Base-by-base conservation (phyloP, 2,888 invertebrate genomes). In the Aspidiotus rigidus region DNA sequence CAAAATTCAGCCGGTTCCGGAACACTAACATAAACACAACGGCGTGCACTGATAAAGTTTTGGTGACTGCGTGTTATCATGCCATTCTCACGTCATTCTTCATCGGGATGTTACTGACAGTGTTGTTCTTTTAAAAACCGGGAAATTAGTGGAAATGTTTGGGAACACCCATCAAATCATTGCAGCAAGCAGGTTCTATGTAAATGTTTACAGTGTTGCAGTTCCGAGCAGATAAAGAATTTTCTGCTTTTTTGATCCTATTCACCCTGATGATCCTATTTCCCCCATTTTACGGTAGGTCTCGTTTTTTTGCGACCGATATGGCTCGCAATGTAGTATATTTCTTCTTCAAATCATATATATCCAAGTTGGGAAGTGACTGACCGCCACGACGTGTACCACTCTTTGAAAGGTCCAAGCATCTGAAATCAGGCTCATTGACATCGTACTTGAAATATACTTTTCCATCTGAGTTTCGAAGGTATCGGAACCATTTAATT, bases 201-300 rank as follows among this genome's bases (percentile, higher is more conserved):
- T 56, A 15, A 13, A 8, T 56, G n/a, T 15, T n/a, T 8, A 56
- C 15, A 56, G 9, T 56, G 15, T 8, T 8, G 7, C 10, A n/a
- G 56, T 13, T 56, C 7, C 56, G 15, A 15, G 11, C 16, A 8
- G 9, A 13, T 10, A 8, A 56, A 56, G 7, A 8, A 8, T 56
- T n/a, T 56, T 56, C 16, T 56, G 11, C 56, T 8, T 15, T 56
- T n/a, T 8, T 56, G 56, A 56, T 8, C 56, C 56, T 56, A 56
- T 56, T 56, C 56, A 56, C 16, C 56, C 7, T 8, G 16, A 8
- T 56, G 56, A 56, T 56, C 15, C 56, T 56, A 56, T 56, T 56
- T 15, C 9, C 56, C 56, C 56, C 56, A 56, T 56, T n/a, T 56
- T 56, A 56, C 9, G 41, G 15, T n/a, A 61, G 44, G n/a, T 61